A percentile compares a stretch with the other conserved stretches of the same genome.
Conservation (phyloP, 2,888 invertebrate genomes). For the Epinotia brunnichana region DNA sequence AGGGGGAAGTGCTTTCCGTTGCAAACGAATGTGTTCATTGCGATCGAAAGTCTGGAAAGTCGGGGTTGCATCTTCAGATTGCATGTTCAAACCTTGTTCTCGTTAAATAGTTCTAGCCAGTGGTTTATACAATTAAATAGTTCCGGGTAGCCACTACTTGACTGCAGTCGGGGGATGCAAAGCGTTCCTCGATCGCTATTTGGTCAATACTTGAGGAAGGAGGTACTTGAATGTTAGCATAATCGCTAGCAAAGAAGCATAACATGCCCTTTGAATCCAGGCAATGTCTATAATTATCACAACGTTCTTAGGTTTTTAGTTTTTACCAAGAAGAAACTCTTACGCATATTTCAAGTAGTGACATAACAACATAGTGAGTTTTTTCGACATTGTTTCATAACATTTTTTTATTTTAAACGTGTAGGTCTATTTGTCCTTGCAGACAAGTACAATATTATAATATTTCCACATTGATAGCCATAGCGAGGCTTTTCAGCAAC, state of each 20-base stretch:
- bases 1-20: conserved; percentile 42
- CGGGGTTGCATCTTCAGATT: conserved; percentile 38
- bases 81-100: conserved; percentile 32
- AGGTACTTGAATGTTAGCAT: too few species aligned
- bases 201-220: conserved; percentile 6
- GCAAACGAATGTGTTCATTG: conserved; percentile 45
- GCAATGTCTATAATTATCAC: too few species aligned
- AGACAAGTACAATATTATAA: neutral
- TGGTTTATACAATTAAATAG: conserved; percentile 10
- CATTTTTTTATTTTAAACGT: too few species aligned
- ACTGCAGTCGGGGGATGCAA: neutral
- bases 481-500: neutral
- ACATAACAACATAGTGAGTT: too few species aligned
- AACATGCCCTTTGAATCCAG: too few species aligned
- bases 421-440: too few species aligned
- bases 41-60: conserved; percentile 40
- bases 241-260: too few species aligned
- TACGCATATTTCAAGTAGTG: too few species aligned
- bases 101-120: conserved; percentile 20
- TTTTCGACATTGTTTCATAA: too few species aligned
- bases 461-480: neutral
- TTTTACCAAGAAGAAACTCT: too few species aligned
- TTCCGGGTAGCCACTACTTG: neutral
- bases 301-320: too few species aligned
- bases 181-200: conserved; percentile 18